Evolutionary conservation across 1,140 invertebrate genomes (phyloP).

Genomic region (Idris sp.): DNA sequence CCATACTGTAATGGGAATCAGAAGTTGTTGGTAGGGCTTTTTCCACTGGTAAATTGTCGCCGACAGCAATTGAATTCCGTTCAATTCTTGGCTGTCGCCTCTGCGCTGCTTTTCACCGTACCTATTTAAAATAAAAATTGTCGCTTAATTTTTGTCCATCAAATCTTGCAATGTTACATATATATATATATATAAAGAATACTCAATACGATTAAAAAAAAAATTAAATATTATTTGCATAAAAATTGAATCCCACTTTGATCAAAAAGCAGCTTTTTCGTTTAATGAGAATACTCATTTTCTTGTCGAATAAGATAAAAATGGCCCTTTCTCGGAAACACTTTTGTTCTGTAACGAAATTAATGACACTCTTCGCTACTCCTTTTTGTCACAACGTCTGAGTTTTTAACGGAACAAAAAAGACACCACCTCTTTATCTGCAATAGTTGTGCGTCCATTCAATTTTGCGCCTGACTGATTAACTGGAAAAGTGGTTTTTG

Average conservation of each 20-base stretch:
- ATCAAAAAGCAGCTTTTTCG: no score
- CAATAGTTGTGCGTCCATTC: slow-evolving; percentile 36
- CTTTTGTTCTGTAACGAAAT: slow-evolving; percentile 29
- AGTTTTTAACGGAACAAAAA: slow-evolving; percentile 29
- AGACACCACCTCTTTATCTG: slow-evolving; percentile 19
- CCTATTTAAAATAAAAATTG: slow-evolving; percentile 73
- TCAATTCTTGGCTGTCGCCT: slow-evolving; percentile 83
- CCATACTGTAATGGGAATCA: slow-evolving; percentile 97
- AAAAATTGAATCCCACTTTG: no score
- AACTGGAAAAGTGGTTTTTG: slow-evolving; percentile 45
- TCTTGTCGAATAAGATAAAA: slow-evolving; percentile 7
- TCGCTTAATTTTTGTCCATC: slow-evolving; percentile 10
- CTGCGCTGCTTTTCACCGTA: slow-evolving; percentile 90
- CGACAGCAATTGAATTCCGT: slow-evolving; percentile 88
- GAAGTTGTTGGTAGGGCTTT: slow-evolving; percentile 92
- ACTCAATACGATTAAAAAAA: no score
- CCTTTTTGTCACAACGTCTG: slow-evolving; percentile 9
- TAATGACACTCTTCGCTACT: slow-evolving; percentile 10
- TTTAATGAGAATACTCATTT: slow-evolving; percentile 3
- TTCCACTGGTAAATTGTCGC: slow-evolving; percentile 94
- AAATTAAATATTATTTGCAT: no score
- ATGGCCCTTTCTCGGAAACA: neutral
- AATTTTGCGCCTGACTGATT: slow-evolving; percentile 45
- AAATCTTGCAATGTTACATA: no score
- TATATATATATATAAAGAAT: no score